Conservation (phyloP, 2,888 invertebrate species). For the Heterodera filipjevi region DNA sequence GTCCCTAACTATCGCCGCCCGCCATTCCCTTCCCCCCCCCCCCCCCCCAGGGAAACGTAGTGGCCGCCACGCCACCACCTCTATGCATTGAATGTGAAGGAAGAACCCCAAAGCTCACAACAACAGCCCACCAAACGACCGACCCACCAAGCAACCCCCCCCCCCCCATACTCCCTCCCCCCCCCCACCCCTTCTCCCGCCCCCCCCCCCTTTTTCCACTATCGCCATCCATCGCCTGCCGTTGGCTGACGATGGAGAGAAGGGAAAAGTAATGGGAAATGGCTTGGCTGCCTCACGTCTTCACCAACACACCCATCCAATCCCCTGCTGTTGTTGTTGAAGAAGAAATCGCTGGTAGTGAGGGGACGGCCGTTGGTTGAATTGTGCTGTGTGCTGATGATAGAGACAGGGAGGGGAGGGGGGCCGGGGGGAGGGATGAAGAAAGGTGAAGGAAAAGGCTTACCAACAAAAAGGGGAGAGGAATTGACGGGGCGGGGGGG, state of each 20-base stretch:
- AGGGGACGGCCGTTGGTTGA: conserved; percentile 1
- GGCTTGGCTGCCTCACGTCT: conserved; percentile 4
- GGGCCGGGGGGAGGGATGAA: background rate
- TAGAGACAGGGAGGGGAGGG: background rate
- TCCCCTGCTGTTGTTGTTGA: background rate
- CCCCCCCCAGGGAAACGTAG: background rate
- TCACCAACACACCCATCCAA: background rate
- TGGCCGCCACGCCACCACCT: conserved; percentile 5
- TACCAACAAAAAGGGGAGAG: background rate
- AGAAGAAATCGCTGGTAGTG: conserved; percentile 3
- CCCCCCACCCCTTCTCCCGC: background rate
- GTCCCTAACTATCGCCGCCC: background rate
- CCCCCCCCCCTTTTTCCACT: no score
- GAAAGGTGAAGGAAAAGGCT: background rate
- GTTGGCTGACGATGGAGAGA: background rate
- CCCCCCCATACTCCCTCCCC: background rate
- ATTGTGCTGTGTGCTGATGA: conserved; percentile 1
- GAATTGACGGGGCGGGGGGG: background rate
- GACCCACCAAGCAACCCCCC: background rate
- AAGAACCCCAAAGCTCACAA: background rate
- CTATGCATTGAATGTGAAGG: conserved; percentile 2
- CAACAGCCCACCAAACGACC: conserved; percentile 10
- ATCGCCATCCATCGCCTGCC: conserved; percentile 5
- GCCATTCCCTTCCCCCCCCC: background rate
- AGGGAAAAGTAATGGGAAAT: conserved; percentile 9